phyloP scores from a whole-genome alignment of 2,797 vertebrate genomes.

The Nannoperca obscura region DNA sequence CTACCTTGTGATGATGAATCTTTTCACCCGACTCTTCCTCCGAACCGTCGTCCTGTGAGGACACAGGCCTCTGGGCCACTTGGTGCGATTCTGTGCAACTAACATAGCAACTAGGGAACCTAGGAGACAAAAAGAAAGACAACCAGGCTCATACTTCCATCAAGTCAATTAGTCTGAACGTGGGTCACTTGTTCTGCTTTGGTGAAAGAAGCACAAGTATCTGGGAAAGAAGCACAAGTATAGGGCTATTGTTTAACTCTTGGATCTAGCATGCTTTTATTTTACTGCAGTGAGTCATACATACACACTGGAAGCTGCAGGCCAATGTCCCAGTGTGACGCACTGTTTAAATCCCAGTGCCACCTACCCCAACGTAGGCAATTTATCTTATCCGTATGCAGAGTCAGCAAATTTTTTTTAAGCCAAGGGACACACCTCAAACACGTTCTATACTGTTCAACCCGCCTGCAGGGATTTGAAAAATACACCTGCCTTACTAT shows the following conservation, averaged over 20 bases:
- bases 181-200: constrained; percentile 1
- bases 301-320: constrained; percentile 8
- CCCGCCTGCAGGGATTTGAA: neutral
- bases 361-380: neutral
- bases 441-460: neutral
- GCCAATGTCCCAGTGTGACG: constrained; percentile 25
- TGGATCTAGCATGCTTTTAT: neutral
- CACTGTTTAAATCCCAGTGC: constrained; percentile 27
- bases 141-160: neutral
- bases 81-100: constrained; percentile 65
- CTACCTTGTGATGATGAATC: constrained; percentile 57
- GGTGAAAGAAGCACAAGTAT: neutral
- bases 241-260: neutral
- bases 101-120: constrained; percentile 68
- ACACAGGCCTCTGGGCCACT: constrained; percentile 58
- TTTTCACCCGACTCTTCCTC: constrained; percentile 63
- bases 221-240: neutral
- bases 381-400: constrained; percentile 62
- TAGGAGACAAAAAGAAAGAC: constrained; percentile 33
- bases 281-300: constrained; percentile 34
- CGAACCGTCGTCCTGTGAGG: constrained; percentile 60
- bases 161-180: neutral
- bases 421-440: constrained; percentile 33
- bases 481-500: neutral
- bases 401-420: constrained; percentile 14